These are phyloP conservation scores for Ptychodera flava DNA, from an alignment of 35 echinoderm and acorn worm species.

Conservation along the genomic window DNA sequence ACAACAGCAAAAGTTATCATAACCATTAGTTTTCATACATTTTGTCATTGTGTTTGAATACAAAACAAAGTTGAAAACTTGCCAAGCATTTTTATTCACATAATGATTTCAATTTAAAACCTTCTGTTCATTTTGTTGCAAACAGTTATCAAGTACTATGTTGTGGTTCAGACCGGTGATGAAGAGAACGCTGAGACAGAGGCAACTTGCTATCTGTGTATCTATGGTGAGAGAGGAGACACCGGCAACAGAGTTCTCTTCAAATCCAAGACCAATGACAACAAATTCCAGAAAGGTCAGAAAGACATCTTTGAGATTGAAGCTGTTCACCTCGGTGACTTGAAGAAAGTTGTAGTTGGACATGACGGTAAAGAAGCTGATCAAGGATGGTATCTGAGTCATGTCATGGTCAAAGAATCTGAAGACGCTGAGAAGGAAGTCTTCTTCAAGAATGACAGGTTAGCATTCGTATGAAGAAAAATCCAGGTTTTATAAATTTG, in stretches of 20 bases:
- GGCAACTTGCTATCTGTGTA: constrained; percentile 55
- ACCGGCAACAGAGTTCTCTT: constrained; percentile 66
- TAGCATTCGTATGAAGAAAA: constrained; percentile 4
- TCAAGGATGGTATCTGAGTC: constrained; percentile 82
- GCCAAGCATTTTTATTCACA: too few species aligned
- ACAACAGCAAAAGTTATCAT: too few species aligned
- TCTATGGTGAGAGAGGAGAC: constrained; percentile 71
- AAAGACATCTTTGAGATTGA: constrained; percentile 90
- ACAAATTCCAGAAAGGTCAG: constrained; percentile 66
- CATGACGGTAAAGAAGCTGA: constrained; percentile 81
- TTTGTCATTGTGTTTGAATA: too few species aligned
- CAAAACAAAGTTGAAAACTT: too few species aligned
- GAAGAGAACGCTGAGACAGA: constrained; percentile 46
- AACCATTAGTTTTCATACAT: too few species aligned
- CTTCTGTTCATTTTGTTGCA: too few species aligned
- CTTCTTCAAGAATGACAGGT: constrained; percentile 79
- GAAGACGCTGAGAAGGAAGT: constrained; percentile 72
- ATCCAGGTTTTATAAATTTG: too few species aligned
- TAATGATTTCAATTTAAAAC: too few species aligned
- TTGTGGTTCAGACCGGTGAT: constrained; percentile 63
- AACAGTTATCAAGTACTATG: constrained; percentile 76
- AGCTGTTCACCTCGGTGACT: constrained; percentile 71
- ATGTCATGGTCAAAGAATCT: constrained; percentile 85
- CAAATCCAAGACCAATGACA: constrained; percentile 69
- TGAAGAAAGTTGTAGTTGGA: constrained; percentile 73